Conservation (phyloP, 2,888 invertebrate species). For the Volucella inflata region DNA sequence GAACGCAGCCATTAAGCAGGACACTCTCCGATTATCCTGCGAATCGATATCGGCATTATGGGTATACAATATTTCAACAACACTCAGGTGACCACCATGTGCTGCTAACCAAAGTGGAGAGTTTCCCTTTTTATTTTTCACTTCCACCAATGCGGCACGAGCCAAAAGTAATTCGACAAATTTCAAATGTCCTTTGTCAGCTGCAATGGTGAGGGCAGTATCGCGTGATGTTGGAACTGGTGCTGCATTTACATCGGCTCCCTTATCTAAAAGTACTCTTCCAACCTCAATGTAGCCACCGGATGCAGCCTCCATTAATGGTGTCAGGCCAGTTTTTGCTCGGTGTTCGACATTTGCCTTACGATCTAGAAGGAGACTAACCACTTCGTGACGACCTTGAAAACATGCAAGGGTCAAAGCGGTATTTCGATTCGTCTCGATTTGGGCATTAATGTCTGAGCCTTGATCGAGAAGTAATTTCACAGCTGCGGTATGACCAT, state of each 20-base stretch:
- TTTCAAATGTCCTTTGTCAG: constrained; percentile 99
- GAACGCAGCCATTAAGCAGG: constrained; percentile 99
- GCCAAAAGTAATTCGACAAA: constrained; percentile 93
- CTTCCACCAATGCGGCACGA: constrained; percentile 96
- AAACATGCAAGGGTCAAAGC: constrained; percentile 99
- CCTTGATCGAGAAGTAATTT: constrained; percentile 98
- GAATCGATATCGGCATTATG: constrained; percentile 98
- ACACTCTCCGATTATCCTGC: constrained; percentile 98
- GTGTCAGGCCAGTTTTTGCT: constrained; percentile 99
- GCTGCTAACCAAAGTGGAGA: constrained; percentile 99
- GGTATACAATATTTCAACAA: constrained; percentile 96
- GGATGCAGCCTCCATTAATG: constrained; percentile 99
- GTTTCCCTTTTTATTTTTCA: constrained; percentile 99
- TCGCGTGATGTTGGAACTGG: constrained; percentile 99
- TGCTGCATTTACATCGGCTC: constrained; percentile 99
- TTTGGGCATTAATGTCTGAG: constrained; percentile 99
- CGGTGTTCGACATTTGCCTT: constrained; percentile 99
- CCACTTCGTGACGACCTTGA: constrained; percentile 99
- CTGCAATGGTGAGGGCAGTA: constrained; percentile 99
- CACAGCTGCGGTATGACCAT: constrained; percentile 98
- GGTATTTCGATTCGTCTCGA: constrained; percentile 99
- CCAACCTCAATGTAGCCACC: constrained; percentile 99
- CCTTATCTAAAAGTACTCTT: constrained; percentile 96
- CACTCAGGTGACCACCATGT: constrained; percentile 98
- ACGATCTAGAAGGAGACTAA: constrained; percentile 96